These are phyloP conservation scores for Xiphorhynchus elegans DNA, from an alignment of 2,113 vertebrate genomes.

Conservation along the genomic window DNA sequence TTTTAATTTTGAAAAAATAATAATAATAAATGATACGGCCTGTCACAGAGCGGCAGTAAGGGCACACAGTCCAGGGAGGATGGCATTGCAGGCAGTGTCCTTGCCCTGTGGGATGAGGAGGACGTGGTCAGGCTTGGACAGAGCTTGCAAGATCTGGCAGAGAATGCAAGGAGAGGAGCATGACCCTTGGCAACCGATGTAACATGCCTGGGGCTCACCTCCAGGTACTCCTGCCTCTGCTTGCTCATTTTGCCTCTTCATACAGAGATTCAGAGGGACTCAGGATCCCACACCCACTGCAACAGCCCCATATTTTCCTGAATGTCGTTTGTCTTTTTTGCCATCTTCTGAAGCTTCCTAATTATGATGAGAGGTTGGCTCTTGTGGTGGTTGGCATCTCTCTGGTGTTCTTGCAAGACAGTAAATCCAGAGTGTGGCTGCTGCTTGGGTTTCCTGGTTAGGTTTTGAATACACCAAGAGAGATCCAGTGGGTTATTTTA, in stretches of 20 bases:
- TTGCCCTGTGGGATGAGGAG: neutral
- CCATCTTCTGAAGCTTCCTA: neutral
- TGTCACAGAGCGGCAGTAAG: neutral
- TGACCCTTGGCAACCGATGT: neutral
- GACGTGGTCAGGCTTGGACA: neutral
- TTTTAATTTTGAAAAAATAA: constrained; percentile 66
- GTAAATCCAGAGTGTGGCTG: neutral
- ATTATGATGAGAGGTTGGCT: neutral
- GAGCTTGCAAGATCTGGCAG: neutral
- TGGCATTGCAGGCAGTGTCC: neutral
- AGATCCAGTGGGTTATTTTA: neutral
- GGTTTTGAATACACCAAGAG: neutral
- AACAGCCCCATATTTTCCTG: neutral
- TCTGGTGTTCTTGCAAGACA: neutral
- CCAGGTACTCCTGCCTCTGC: neutral
- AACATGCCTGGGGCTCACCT: neutral
- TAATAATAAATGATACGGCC: constrained; percentile 52
- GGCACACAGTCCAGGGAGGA: neutral
- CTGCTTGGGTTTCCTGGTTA: neutral
- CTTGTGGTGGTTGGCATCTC: neutral
- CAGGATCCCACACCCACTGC: rapidly evolving
- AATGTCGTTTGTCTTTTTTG: neutral
- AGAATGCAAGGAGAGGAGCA: neutral
- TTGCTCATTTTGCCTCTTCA: neutral
- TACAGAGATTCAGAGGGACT: neutral